Evolutionary conservation across 2,113 vertebrate genomes (phyloP).

Genomic region (Zosterops hypoxanthus): DNA sequence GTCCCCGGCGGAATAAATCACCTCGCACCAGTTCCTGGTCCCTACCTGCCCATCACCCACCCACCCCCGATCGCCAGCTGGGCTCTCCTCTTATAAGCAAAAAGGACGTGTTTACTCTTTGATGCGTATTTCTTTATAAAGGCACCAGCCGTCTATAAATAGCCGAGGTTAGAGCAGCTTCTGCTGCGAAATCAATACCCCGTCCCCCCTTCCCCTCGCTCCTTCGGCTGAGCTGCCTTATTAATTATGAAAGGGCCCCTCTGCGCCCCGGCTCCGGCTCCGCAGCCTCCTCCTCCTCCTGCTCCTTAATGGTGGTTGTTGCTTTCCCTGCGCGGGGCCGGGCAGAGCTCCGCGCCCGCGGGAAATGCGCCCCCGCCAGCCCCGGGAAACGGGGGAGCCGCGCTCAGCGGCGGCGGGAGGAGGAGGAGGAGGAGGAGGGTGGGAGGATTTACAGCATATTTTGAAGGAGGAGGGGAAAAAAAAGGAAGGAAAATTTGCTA

Average conservation of each 20-base stretch:
- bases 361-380: neutral
- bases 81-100: neutral
- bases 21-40: neutral
- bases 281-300: slow-evolving; percentile 51
- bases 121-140: slow-evolving; percentile 52
- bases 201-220: slow-evolving; percentile 52
- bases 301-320: slow-evolving; percentile 66
- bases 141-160: slow-evolving; percentile 71
- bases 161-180: slow-evolving; percentile 65
- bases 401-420: neutral
- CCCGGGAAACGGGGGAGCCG: neutral
- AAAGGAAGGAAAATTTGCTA: rapidly evolving
- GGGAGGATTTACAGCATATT: neutral
- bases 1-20: neutral
- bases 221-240: slow-evolving; percentile 70
- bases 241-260: slow-evolving; percentile 79
- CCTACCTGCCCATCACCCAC: neutral
- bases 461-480: neutral
- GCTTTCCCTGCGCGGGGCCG: neutral
- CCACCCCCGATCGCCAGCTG: neutral
- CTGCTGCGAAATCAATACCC: slow-evolving; percentile 70
- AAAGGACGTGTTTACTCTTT: slow-evolving; percentile 23
- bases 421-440: neutral
- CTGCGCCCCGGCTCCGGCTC: slow-evolving; percentile 38
- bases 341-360: neutral